These are phyloP conservation scores for Chinchilla lanigera DNA, from an alignment of 2,113 vertebrate genomes.

Conservation along the genomic window DNA sequence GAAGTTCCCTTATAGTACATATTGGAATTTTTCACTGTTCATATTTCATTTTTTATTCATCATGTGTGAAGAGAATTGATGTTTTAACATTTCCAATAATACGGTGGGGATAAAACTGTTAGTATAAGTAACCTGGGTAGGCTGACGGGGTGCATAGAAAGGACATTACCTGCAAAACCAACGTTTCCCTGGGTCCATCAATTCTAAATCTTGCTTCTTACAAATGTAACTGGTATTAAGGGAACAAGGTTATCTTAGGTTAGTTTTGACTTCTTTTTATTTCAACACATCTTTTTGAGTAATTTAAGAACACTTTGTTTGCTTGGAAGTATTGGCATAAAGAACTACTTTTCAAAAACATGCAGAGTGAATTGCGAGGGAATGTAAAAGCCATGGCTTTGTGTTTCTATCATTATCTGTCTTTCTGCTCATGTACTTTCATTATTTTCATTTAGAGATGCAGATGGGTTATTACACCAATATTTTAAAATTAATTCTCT, in stretches of 20 bases:
- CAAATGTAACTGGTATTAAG: neutral
- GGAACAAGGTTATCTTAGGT: neutral
- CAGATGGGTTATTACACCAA: neutral
- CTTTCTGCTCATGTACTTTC: slow-evolving; percentile 2
- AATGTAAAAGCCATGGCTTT: neutral
- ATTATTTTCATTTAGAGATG: neutral
- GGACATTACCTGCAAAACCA: neutral
- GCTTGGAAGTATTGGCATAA: neutral
- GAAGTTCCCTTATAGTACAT: slow-evolving; percentile 8
- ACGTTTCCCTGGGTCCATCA: neutral
- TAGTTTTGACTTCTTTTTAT: slow-evolving; percentile 5
- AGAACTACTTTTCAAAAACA: slow-evolving; percentile 22
- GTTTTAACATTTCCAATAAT: neutral
- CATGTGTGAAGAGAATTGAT: neutral
- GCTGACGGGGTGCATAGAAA: neutral
- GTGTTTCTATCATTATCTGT: neutral
- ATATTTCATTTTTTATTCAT: slow-evolving; percentile 56
- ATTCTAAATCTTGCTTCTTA: neutral
- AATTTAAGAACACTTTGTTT: slow-evolving; percentile 29
- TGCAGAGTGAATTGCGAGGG: neutral
- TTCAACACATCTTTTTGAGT: slow-evolving; percentile 15
- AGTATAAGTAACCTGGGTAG: neutral
- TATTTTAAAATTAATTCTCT: slow-evolving; percentile 12
- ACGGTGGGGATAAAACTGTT: neutral
- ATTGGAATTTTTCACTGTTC: slow-evolving; percentile 36